Conservation (phyloP, 2,797 vertebrate genomes). For the Galagoides demidoff region DNA sequence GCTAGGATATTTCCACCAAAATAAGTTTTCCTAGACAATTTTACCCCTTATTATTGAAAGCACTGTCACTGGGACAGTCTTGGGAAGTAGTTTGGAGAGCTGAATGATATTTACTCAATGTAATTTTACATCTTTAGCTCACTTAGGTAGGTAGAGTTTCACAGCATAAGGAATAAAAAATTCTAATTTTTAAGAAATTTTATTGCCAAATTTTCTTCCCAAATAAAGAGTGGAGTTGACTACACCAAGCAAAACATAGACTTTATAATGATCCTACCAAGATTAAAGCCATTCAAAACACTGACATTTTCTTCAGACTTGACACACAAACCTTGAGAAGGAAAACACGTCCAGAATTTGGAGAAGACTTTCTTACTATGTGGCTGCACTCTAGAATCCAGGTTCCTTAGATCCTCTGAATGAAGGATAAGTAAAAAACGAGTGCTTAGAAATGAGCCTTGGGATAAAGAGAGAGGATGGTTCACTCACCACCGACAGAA, state of each 20-base stretch:
- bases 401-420: neutral
- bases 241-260: neutral
- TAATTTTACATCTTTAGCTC: slow-evolving; percentile 70
- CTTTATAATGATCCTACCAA: neutral
- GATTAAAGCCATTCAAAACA: neutral
- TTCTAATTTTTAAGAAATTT: slow-evolving; percentile 18
- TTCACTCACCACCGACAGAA: neutral
- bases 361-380: neutral
- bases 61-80: slow-evolving; percentile 25
- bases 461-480: neutral
- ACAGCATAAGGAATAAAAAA: neutral
- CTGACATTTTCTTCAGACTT: neutral
- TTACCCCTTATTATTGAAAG: slow-evolving; percentile 39
- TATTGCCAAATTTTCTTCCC: neutral
- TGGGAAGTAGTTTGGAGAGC: slow-evolving; percentile 46
- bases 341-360: neutral
- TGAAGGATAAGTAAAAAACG: neutral
- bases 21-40: slow-evolving; percentile 54
- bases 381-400: neutral
- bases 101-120: slow-evolving; percentile 60
- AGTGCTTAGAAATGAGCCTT: neutral
- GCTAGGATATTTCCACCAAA: slow-evolving; percentile 62
- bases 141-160: slow-evolving; percentile 46
- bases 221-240: neutral
- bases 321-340: neutral